Evolutionary conservation across 2,113 vertebrate genomes (phyloP).

Genomic region (Reinhardtius hippoglossoides): DNA sequence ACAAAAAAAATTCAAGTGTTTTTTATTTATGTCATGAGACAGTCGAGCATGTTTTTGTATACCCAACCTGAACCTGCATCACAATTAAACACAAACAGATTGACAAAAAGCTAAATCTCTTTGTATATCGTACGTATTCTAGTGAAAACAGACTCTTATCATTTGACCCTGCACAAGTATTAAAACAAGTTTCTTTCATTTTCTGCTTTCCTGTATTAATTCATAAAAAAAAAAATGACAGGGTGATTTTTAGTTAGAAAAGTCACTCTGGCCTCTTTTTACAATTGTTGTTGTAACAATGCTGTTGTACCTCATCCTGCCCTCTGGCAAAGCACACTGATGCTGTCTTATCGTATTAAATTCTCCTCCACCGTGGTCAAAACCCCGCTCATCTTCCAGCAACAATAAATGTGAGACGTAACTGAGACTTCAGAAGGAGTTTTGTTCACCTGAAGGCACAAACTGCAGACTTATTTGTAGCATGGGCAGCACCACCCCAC

Average conservation of each 20-base stretch:
- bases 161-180: not conserved
- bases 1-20: too few relatives aligned
- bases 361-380: conserved; percentile 8
- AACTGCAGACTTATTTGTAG: not conserved
- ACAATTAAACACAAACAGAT: too few relatives aligned
- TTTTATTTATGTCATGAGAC: too few relatives aligned
- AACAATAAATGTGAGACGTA: conserved; percentile 34
- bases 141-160: not conserved
- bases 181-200: not conserved
- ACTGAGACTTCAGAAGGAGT: conserved; percentile 41
- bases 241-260: not conserved
- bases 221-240: not conserved
- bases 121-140: too few relatives aligned
- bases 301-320: conserved; percentile 3
- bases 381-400: conserved; percentile 21
- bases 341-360: conserved; percentile 36
- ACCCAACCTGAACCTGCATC: too few relatives aligned
- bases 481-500: not conserved
- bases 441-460: conserved; percentile 22
- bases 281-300: conserved; percentile 8
- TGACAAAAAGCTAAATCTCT: too few relatives aligned
- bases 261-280: not conserved
- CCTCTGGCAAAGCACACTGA: conserved; percentile 8
- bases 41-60: too few relatives aligned
- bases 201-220: not conserved